A percentile compares a stretch with the other conserved stretches of the same genome.
phyloP scores from a whole-genome alignment of 2,888 invertebrate species.

The Drosophila algonquin region DNA sequence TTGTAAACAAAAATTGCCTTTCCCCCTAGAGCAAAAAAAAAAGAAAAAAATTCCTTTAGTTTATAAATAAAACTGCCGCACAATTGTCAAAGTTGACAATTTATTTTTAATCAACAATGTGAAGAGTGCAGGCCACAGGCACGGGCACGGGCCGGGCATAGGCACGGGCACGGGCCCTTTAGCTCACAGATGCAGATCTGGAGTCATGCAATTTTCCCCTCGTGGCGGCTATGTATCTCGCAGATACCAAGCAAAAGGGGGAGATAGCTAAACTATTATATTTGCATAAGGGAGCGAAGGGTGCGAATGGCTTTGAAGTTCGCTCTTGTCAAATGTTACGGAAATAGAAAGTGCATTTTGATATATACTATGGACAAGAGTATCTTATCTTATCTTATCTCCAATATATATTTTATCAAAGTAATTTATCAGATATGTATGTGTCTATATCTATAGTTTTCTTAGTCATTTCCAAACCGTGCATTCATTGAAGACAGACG shows the following conservation, averaged over 20 bases:
- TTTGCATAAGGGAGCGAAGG: not conserved
- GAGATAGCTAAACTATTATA: not conserved
- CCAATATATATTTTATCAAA: not conserved
- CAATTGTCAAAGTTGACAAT: constrained; percentile 77
- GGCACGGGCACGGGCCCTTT: not conserved
- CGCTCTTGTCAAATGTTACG: not conserved
- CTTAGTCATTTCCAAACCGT: not conserved
- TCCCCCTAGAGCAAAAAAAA: constrained; percentile 46
- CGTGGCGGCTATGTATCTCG: not conserved
- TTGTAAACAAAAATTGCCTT: constrained; percentile 57
- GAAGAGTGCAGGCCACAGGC: constrained; percentile 10
- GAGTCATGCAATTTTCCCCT: constrained; percentile 1
- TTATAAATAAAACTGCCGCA: constrained; percentile 70
- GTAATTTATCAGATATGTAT: not conserved
- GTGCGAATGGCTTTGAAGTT: not conserved
- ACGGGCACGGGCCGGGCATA: not conserved
- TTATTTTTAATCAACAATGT: constrained; percentile 76
- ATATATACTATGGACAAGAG: not conserved
- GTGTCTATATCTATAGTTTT: not conserved
- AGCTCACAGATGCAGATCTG: constrained; percentile 4
- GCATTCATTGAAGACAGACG: not conserved
- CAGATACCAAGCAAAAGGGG: not conserved
- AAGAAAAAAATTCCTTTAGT: constrained; percentile 52
- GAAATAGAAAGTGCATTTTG: not conserved
- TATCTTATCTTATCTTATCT: not conserved